phyloP scores from a whole-genome alignment of 2,113 vertebrate genomes.

The Antechinus flavipes region DNA sequence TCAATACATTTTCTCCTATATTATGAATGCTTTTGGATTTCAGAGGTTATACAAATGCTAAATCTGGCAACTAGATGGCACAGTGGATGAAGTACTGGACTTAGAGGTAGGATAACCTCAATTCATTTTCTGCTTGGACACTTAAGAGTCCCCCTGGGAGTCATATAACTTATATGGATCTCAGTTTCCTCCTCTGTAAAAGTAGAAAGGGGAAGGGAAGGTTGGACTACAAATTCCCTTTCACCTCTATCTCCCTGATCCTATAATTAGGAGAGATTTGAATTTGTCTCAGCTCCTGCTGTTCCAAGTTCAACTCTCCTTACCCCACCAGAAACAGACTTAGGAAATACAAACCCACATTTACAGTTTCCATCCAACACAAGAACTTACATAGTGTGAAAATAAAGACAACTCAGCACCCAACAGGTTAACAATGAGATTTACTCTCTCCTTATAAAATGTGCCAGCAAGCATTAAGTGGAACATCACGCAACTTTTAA shows the following conservation, averaged over 20 bases:
- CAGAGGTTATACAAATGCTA: background rate
- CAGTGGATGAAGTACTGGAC: background rate
- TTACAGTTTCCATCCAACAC: background rate
- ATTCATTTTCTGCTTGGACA: background rate
- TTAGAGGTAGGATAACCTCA: background rate
- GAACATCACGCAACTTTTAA: slow-evolving; percentile 8
- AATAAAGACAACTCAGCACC: background rate
- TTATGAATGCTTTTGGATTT: background rate
- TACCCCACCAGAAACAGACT: background rate
- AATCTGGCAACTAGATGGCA: background rate
- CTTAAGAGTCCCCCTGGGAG: background rate
- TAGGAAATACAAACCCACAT: background rate
- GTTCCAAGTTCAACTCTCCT: background rate
- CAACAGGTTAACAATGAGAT: background rate
- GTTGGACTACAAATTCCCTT: background rate
- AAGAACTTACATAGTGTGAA: background rate
- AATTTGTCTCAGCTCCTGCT: background rate
- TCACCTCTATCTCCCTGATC: background rate
- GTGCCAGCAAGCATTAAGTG: background rate
- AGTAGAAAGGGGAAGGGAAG: background rate
- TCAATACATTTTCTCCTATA: background rate
- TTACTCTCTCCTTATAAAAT: background rate
- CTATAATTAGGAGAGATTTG: background rate
- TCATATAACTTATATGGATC: background rate
- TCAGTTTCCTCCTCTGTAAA: background rate